A percentile compares a stretch with the other conserved stretches of the same genome.
Evolutionary conservation across 2,113 vertebrate species (phyloP).

Genomic region (Tricholaema leucomelas): DNA sequence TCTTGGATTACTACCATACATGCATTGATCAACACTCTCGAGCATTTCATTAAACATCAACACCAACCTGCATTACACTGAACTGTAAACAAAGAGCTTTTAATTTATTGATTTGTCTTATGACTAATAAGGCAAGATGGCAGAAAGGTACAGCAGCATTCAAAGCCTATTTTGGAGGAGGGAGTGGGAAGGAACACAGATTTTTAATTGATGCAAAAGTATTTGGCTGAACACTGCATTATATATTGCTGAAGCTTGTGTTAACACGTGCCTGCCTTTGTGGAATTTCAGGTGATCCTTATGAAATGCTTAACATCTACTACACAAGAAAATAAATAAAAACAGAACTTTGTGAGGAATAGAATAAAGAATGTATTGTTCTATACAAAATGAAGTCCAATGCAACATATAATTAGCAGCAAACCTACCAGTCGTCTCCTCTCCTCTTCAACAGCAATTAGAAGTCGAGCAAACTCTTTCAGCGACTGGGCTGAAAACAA

Average conservation of each 20-base stretch:
- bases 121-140: not conserved
- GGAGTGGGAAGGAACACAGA: not conserved
- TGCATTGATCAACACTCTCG: not conserved
- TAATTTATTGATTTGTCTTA: not conserved
- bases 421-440: slow-evolving; percentile 90
- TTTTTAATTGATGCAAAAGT: not conserved
- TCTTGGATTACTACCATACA: not conserved
- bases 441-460: slow-evolving; percentile 94
- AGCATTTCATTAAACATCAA: not conserved
- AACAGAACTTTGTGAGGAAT: not conserved
- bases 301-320: not conserved
- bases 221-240: not conserved
- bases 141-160: not conserved
- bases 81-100: not conserved
- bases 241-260: not conserved
- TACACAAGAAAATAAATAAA: not conserved
- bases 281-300: not conserved
- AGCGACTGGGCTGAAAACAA: slow-evolving; percentile 89
- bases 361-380: not conserved
- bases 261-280: not conserved
- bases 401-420: not conserved
- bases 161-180: not conserved
- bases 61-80: not conserved
- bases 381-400: not conserved
- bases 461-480: slow-evolving; percentile 94